These are phyloP conservation scores for Gasterosteus nipponicus DNA, from an alignment of 2,113 vertebrate genomes.

Conservation along the genomic window DNA sequence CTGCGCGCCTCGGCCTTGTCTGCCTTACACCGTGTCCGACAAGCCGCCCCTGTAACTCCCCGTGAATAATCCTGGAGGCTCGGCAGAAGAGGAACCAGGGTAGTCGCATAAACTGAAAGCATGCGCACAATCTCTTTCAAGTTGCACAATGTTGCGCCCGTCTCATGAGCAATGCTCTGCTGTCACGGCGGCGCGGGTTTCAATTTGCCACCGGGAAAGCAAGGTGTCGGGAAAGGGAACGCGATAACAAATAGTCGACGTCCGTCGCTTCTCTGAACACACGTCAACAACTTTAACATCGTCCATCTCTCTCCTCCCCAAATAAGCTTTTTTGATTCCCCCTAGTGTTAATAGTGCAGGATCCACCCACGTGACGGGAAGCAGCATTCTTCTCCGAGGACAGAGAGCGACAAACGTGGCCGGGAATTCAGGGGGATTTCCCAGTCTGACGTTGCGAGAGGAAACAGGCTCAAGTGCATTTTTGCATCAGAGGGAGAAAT, in stretches of 20 bases:
- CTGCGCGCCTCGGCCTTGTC: slow-evolving; percentile 57
- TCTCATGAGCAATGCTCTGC: slow-evolving; percentile 57
- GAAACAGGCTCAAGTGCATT: slow-evolving; percentile 62
- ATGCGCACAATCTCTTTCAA: slow-evolving; percentile 37
- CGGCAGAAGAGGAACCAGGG: slow-evolving; percentile 28
- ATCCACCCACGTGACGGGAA: slow-evolving; percentile 51
- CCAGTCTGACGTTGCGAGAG: slow-evolving; percentile 63
- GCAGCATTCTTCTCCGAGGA: slow-evolving; percentile 47
- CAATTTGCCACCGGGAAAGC: slow-evolving; percentile 66
- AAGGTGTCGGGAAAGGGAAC: slow-evolving; percentile 47
- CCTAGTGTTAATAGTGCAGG: slow-evolving; percentile 4
- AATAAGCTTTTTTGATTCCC: slow-evolving; percentile 1
- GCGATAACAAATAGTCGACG: slow-evolving; percentile 61
- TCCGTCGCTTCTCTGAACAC: slow-evolving; percentile 55
- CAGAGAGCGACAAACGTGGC: slow-evolving; percentile 51
- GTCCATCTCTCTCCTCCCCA: slow-evolving; percentile 14
- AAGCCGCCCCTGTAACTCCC: slow-evolving; percentile 57
- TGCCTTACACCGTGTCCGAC: slow-evolving; percentile 54
- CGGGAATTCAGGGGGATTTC: slow-evolving; percentile 71
- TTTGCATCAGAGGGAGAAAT: slow-evolving; percentile 52
- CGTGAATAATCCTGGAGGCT: slow-evolving; percentile 59
- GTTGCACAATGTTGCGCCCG: slow-evolving; percentile 53
- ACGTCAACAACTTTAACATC: slow-evolving; percentile 56
- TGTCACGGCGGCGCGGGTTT: slow-evolving; percentile 61
- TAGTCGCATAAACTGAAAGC: slow-evolving; percentile 30